Conservation (phyloP, 2,797 vertebrate species). For the Eleutherodactylus coqui region DNA sequence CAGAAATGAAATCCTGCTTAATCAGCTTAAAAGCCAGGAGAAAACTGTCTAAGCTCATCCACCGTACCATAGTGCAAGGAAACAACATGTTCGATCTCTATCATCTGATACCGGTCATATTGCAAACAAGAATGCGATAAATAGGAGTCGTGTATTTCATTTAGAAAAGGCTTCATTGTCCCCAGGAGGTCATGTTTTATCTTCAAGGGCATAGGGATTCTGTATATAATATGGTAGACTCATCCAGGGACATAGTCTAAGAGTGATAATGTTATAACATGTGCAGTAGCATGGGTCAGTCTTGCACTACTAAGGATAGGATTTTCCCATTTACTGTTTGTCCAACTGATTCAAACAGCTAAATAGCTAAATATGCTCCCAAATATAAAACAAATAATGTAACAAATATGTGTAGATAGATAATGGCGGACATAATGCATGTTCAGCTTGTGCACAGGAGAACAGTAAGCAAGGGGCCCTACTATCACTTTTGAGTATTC, state of each 20-base stretch:
- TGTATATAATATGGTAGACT: conserved; percentile 11
- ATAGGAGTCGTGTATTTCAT: conserved; percentile 43
- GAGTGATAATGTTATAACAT: neutral
- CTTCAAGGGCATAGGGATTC: conserved; percentile 20
- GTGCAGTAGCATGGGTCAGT: neutral
- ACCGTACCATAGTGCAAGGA: conserved; percentile 36
- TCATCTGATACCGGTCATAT: conserved; percentile 53
- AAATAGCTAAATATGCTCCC: neutral
- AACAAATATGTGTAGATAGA: too few relatives aligned
- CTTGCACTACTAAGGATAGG: neutral
- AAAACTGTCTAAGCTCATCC: conserved; percentile 34
- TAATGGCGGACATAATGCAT: too few relatives aligned
- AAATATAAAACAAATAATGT: too few relatives aligned
- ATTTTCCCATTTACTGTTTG: neutral
- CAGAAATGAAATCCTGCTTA: conserved; percentile 53
- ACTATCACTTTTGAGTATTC: too few relatives aligned
- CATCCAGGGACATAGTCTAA: neutral
- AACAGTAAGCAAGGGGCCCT: too few relatives aligned
- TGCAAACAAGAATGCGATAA: conserved; percentile 55
- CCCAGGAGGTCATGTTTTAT: conserved; percentile 25
- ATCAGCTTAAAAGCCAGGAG: conserved; percentile 57
- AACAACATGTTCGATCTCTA: conserved; percentile 48
- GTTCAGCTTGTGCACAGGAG: too few relatives aligned
- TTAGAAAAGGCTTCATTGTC: conserved; percentile 27
- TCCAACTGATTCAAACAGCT: neutral